Evolutionary conservation across 2,888 invertebrate genomes (phyloP).

Genomic region (Orthonevra nobilis): DNA sequence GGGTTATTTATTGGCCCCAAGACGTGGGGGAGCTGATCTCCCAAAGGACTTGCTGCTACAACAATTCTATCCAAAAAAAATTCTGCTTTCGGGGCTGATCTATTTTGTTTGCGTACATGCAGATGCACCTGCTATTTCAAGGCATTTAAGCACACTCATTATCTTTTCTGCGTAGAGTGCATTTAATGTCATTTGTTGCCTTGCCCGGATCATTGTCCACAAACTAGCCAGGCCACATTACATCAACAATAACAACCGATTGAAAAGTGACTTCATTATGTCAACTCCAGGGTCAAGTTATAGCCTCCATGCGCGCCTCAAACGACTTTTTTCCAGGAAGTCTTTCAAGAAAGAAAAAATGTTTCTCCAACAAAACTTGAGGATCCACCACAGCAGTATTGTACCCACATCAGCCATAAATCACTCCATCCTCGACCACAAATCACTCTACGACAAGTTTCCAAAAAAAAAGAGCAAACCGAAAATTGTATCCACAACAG

Average conservation of each 20-base stretch:
- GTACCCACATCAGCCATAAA: conserved; percentile 70
- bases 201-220: too few species aligned
- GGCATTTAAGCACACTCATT: neutral
- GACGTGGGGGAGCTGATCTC: conserved; percentile 37
- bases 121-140: neutral
- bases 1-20: conserved; percentile 40
- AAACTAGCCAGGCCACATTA: neutral
- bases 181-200: too few species aligned
- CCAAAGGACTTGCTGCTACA: too few species aligned
- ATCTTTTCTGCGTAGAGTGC: neutral
- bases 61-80: too few species aligned
- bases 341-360: conserved; percentile 21
- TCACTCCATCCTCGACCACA: conserved; percentile 71
- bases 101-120: too few species aligned
- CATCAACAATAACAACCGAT: conserved; percentile 23
- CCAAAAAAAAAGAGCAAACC: conserved; percentile 31
- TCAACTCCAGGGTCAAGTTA: conserved; percentile 45
- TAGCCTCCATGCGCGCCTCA: conserved; percentile 24
- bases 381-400: conserved; percentile 55
- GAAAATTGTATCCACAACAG: conserved; percentile 16
- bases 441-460: conserved; percentile 71
- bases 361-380: conserved; percentile 3
- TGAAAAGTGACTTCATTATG: conserved; percentile 62
- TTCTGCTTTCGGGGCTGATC: too few species aligned
- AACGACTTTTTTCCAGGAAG: conserved; percentile 56